phyloP scores from a whole-genome alignment of 2,113 vertebrate genomes.

The Saimiri boliviensis region DNA sequence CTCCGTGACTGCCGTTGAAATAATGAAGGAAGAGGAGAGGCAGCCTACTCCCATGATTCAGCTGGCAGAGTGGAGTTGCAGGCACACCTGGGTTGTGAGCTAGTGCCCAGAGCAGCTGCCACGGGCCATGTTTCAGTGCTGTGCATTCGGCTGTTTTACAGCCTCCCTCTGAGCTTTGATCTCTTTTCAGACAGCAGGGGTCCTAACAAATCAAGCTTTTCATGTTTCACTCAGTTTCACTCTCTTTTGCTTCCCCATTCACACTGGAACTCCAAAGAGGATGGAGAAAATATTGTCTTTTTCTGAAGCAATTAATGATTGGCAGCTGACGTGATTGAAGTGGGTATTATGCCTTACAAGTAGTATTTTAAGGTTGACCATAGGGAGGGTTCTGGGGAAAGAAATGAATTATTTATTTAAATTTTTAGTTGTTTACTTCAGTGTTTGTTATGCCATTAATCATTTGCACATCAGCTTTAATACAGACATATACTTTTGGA shows the following conservation, averaged over 20 bases:
- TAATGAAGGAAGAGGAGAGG: constrained; percentile 90
- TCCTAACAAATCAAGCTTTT: constrained; percentile 95
- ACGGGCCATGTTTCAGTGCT: constrained; percentile 86
- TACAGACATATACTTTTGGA: neutral
- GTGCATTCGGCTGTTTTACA: constrained; percentile 87
- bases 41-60: constrained; percentile 85
- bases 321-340: constrained; percentile 79
- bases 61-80: constrained; percentile 84
- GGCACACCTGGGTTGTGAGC: constrained; percentile 87
- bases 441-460: constrained; percentile 35
- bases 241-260: constrained; percentile 87
- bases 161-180: constrained; percentile 95
- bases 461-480: neutral
- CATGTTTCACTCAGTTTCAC: constrained; percentile 92
- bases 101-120: constrained; percentile 87
- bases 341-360: constrained; percentile 77
- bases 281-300: constrained; percentile 88
- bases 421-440: constrained; percentile 53
- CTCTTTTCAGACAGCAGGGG: constrained; percentile 95
- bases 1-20: constrained; percentile 91
- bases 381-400: neutral
- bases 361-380: constrained; percentile 73
- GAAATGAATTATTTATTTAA: constrained; percentile 73
- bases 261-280: constrained; percentile 86
- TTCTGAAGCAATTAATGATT: constrained; percentile 89